Percentiles rank a stretch among this genome's conserved stretches.
Evolutionary conservation across 2,113 vertebrate genomes (phyloP).

Genomic region (Prunella himalayana): DNA sequence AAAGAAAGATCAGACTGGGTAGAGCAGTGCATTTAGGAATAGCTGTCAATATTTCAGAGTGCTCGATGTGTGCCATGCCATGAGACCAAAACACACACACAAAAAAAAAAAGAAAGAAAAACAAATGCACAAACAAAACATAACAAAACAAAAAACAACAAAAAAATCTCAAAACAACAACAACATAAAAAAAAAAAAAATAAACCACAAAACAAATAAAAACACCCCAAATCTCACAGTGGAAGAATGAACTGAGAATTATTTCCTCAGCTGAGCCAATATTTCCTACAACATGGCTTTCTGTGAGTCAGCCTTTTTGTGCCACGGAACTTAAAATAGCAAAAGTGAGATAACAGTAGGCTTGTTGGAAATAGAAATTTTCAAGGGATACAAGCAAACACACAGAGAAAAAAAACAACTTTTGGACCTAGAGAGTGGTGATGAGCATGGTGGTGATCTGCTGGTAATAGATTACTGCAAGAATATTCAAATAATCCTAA

Average conservation of each 20-base stretch:
- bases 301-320: constrained; percentile 64
- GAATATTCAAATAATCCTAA: not conserved
- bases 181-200: not conserved
- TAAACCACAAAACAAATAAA: too few species aligned
- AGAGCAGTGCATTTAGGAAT: not conserved
- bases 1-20: not conserved
- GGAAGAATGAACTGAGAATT: constrained; percentile 38
- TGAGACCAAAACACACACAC: not conserved
- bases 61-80: not conserved
- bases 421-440: not conserved
- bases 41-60: not conserved
- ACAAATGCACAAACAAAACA: not conserved
- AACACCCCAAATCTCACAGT: not conserved
- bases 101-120: not conserved
- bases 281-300: constrained; percentile 52
- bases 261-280: constrained; percentile 49
- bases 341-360: constrained; percentile 44
- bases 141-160: not conserved
- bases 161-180: not conserved
- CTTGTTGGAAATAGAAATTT: constrained; percentile 38
- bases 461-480: not conserved
- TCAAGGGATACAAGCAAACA: not conserved
- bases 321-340: constrained; percentile 51
- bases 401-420: not conserved
- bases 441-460: not conserved